Base-by-base conservation (phyloP, 2,888 invertebrate species). In the Adelphocoris suturalis region DNA sequence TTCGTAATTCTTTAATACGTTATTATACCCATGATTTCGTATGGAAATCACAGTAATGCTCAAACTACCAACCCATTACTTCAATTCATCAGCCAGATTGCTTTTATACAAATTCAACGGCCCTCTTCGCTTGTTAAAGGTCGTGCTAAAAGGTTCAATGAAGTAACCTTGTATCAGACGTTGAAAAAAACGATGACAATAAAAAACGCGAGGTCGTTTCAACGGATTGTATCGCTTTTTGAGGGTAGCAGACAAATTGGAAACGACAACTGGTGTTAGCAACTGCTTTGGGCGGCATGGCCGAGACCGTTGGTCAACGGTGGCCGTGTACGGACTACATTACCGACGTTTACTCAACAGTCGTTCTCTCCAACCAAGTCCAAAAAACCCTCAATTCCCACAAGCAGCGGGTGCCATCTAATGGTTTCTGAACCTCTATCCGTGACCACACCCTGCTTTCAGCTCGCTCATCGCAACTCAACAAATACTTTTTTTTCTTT, bases 241-340 rank as follows among this genome's bases (percentile, higher is more conserved):
- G 78, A 78, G 78, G 46, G 78, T 9, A 68, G 68, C 78, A 47
- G 37, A 78, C 78, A 78, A 78, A 78, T 78, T 78, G 78, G 37
- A 68, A 78, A 78, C 78, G 78, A 78, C 78, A 46, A 46, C 78
- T 78, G 78, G 46, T 78, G 78, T 78, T 78, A 78, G 78, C 37
- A 78, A 78, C 78, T 78, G 78, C 78, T 78, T 37, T 37, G n/a
- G 13, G 7, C 0, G 46, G 78, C 11, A 14, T 19, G 16, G 28
- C 37, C 37, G 28, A 19, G 27, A 9, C 76, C 37, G 27, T 37
- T 76, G 76, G 76, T 37, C 76, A 9, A 76, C 23, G 78, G 37
- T 46, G 46, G 28, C 46, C 37, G 68, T 78, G 78, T 78, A 78
- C 78, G 46, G 68, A 78, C 78, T 78, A 78, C 78, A 78, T 78